These are phyloP conservation scores for Anoplophora glabripennis DNA, from an alignment of 1,140 invertebrate genomes.

Conservation along the genomic window DNA sequence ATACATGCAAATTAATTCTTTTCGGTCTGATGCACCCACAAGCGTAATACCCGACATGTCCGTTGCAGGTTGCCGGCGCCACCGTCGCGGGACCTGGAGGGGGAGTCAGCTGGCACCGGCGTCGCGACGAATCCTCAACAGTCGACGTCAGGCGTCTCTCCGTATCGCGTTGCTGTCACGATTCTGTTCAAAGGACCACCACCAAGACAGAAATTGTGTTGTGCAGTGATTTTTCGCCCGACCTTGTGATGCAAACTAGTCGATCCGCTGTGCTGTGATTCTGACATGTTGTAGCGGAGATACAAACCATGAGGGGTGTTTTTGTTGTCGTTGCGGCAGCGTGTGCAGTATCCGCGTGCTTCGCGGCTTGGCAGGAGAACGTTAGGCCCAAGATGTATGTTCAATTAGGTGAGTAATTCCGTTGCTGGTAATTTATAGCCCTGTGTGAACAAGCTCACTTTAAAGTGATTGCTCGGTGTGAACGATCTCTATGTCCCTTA, in stretches of 20 bases:
- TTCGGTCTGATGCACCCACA: constrained; percentile 15
- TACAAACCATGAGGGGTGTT: constrained; percentile 28
- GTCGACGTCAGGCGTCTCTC: constrained; percentile 46
- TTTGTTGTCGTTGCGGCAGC: constrained; percentile 31
- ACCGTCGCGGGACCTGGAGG: constrained; percentile 34
- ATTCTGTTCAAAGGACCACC: not conserved
- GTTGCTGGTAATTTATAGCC: too few species aligned
- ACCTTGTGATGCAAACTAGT: constrained; percentile 11
- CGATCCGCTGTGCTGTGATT: constrained; percentile 14
- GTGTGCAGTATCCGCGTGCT: constrained; percentile 33
- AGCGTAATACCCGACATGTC: constrained; percentile 38
- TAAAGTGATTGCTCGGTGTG: too few species aligned
- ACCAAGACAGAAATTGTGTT: constrained; percentile 11
- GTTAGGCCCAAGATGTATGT: constrained; percentile 83
- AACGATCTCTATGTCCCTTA: too few species aligned
- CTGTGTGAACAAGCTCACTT: too few species aligned
- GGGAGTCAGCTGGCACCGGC: constrained; percentile 47
- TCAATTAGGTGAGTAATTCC: constrained; percentile 80
- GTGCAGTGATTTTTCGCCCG: constrained; percentile 9
- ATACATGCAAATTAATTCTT: constrained; percentile 19
- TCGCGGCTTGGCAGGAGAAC: constrained; percentile 76
- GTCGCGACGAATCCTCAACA: constrained; percentile 45
- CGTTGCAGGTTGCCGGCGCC: constrained; percentile 50
- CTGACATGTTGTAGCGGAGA: constrained; percentile 33
- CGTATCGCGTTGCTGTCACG: constrained; percentile 16